Evolutionary conservation across 2,113 vertebrate species (phyloP), one percentile per base, ranked within the genome.

Genomic region (Rhea americana): DNA sequence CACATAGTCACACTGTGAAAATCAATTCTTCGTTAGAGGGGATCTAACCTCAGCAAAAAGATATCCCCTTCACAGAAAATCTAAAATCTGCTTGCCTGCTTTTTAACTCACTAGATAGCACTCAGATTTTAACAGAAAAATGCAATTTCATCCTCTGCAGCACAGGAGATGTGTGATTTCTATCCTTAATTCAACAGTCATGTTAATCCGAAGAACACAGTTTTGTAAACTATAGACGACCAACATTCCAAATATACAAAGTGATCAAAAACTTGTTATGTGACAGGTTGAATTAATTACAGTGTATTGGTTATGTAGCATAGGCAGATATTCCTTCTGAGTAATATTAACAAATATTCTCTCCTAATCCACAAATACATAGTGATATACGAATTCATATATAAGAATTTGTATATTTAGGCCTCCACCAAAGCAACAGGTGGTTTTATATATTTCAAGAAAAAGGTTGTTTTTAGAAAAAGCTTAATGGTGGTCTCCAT

Each of bases 101-200:
- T 75, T 70, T 63, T 48, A 43, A 5, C 14, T 75, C 55, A 21
- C 28, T 11, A 7, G 62, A 62, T 15, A 63, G n/a, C 39, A 4
- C 50, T 6, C n/a, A 30, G 65, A 14, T 2, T 7, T 19, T 13
- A 26, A 65, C 0, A 3, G 21, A 72, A 87, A 82, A 37, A 26
- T 4, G 16, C 26, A 10, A 2, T n/a, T 66, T 30, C 24, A 47
- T 4, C n/a, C 30, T 26, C 26, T 24, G n/a, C 25, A 30, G 55
- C 17, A 9, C 13, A 32, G 32, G 21, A 35, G 37, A 66, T 3
- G 9, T 5, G 7, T 0, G 4, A 32, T 3, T 26, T n/a, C 41
- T 9, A 28, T 62, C 26, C n/a, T 17, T 47, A 61, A 30, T 4
- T 9, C 18, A 39, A 55, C 17, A 39, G 39, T 7, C 1, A 1